Conservation (phyloP, 2,888 invertebrate genomes). For the Agapostemon virescens region DNA sequence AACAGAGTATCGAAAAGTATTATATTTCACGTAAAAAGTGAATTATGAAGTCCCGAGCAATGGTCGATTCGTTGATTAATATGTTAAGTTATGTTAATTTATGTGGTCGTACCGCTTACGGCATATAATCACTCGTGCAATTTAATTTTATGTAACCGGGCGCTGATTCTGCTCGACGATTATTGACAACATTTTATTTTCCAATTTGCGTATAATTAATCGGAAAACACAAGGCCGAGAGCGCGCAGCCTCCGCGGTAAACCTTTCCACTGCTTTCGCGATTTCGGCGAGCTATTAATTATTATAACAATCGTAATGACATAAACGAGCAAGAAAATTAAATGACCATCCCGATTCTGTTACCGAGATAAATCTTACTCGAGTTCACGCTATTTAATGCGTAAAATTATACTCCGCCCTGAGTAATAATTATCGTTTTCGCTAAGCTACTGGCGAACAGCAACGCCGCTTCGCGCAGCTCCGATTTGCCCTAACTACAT, state of each 20-base stretch:
- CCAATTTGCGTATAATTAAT: constrained; percentile 15
- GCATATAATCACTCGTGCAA: constrained; percentile 20
- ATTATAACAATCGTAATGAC: constrained; percentile 4
- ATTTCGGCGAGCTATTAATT: constrained; percentile 26
- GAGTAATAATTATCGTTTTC: constrained; percentile 21
- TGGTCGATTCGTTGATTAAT: constrained; percentile 4
- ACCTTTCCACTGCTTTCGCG: neutral
- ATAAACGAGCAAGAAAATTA: constrained; percentile 26
- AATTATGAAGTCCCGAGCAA: constrained; percentile 28
- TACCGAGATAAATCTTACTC: constrained; percentile 8
- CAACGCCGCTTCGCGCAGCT: neutral
- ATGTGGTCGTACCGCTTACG: constrained; percentile 7
- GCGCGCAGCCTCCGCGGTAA: neutral
- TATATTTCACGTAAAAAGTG: constrained; percentile 15
- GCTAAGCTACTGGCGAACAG: neutral
- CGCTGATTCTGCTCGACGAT: neutral
- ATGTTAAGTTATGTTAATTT: constrained; percentile 38
- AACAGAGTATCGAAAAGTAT: constrained; percentile 11
- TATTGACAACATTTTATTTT: constrained; percentile 22
- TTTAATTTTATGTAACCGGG: constrained; percentile 14
- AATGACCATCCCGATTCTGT: constrained; percentile 24
- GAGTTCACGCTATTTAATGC: constrained; percentile 11
- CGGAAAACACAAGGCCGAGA: neutral
- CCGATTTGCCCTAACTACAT: neutral
- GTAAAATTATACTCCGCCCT: constrained; percentile 16